Conservation (phyloP, 30 jellyfish, hydroid and myxozoan genomes). For the Chrysaora quinquecirrha region DNA sequence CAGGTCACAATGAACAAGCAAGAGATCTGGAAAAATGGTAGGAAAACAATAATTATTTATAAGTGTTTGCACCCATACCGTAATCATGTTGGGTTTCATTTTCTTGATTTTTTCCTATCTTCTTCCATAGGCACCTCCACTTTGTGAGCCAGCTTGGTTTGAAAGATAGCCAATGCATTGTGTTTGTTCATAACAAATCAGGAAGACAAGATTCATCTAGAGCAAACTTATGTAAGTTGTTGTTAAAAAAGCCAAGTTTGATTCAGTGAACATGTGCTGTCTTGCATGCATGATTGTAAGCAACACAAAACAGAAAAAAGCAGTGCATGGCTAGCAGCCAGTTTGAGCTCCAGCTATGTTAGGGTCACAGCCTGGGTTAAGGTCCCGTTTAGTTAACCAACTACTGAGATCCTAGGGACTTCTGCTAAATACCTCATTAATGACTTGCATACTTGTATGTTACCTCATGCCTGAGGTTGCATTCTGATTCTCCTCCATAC, state of each 20-base stretch:
- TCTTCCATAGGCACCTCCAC: conserved; percentile 92
- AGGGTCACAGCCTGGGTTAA: too few species aligned
- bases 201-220: conserved; percentile 57
- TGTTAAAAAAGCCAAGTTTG: neutral
- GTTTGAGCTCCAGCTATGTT: too few species aligned
- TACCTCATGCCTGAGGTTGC: too few species aligned
- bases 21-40: conserved; percentile 92
- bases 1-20: conserved; percentile 71
- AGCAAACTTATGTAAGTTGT: conserved; percentile 76
- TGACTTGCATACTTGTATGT: too few species aligned
- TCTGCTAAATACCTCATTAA: too few species aligned
- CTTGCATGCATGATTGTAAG: too few species aligned
- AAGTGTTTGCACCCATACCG: neutral
- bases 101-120: too few species aligned
- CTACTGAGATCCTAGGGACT: too few species aligned
- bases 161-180: conserved; percentile 72
- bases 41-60: neutral
- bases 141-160: conserved; percentile 82
- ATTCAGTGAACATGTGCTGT: neutral
- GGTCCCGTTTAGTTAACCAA: too few species aligned
- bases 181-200: conserved; percentile 82
- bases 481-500: too few species aligned
- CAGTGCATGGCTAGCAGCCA: too few species aligned
- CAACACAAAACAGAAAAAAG: too few species aligned
- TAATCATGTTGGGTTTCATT: neutral